Base-by-base conservation (phyloP, 2,797 vertebrate genomes). In the Anguilla marmorata region DNA sequence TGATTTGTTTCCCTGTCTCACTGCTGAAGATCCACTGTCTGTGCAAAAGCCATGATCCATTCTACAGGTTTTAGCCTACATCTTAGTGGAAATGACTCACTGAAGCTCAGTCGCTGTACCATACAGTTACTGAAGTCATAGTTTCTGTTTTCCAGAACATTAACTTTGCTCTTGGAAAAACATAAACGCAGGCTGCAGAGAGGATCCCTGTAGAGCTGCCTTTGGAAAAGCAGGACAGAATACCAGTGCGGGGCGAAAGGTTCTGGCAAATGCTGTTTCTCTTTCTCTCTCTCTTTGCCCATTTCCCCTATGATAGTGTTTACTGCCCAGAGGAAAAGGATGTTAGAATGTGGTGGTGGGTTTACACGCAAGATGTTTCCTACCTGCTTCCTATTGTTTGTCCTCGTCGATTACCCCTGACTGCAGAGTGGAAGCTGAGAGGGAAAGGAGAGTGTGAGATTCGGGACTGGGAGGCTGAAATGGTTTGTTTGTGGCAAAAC, bases 361-460 rank as follows among this genome's bases (percentile, higher is more conserved):
- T 89, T 93, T 90, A 89, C 91, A 92, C 74, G 89, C 93, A 95
- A 95, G 92, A 93, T 94, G 94, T 94, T 96, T 95, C 93, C 93
- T 93, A 89, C 90, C 85, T 0, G 87, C 90, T 92, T 93, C 93
- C 93, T 94, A 90, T 92, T 91, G 92, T 94, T 94, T 90, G 89
- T 91, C 91, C 90, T 86, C 54, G 90, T 84, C 89, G 89, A 90
- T 74, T 80, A 85, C 91, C 92, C 88, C 60, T 45, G 74, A 90
- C 87, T 87, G 83, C 79, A 86, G 85, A 86, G 19, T 27, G 86
- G 88, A 86, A 89, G 91, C 45, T 80, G 86, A 89, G 87, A 89
- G 37, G 86, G 88, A 88, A 88, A n/a, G 33, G 84, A 85, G 86
- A 91, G 63, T 82, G 6, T 24, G 90, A 88, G 87, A 88, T 79